A percentile compares a stretch with the other conserved stretches of the same genome.
These are phyloP conservation scores for Triplophysa bombifrons DNA, from an alignment of 2,797 vertebrate genomes.

Conservation along the genomic window DNA sequence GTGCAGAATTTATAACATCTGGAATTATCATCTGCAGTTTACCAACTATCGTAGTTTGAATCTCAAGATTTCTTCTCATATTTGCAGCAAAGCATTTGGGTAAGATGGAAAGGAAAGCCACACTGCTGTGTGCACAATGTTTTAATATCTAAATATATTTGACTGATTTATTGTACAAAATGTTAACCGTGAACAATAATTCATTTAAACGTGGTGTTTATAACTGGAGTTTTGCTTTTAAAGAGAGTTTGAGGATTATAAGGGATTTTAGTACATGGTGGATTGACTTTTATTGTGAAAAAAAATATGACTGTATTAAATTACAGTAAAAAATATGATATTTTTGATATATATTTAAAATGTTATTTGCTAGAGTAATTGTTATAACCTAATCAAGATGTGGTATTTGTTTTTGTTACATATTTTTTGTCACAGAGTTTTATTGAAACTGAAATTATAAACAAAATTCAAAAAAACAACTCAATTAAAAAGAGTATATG, in stretches of 20 bases:
- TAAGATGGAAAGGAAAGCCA: background rate
- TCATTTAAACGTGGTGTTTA: background rate
- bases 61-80: background rate
- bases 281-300: background rate
- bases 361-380: background rate
- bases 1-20: too few species aligned
- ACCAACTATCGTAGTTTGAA: background rate
- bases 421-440: background rate
- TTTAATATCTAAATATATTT: background rate
- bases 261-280: background rate
- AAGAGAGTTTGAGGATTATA: background rate
- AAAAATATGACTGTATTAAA: background rate
- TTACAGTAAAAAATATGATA: background rate
- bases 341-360: background rate
- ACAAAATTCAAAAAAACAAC: background rate
- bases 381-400: background rate
- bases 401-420: background rate
- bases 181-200: background rate
- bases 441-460: background rate
- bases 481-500: background rate
- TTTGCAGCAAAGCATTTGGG: background rate
- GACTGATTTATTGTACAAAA: background rate
- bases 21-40: background rate
- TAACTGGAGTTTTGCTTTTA: background rate
- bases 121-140: background rate